Conservation (phyloP, 2,797 vertebrate genomes). For the Mus caroli region DNA sequence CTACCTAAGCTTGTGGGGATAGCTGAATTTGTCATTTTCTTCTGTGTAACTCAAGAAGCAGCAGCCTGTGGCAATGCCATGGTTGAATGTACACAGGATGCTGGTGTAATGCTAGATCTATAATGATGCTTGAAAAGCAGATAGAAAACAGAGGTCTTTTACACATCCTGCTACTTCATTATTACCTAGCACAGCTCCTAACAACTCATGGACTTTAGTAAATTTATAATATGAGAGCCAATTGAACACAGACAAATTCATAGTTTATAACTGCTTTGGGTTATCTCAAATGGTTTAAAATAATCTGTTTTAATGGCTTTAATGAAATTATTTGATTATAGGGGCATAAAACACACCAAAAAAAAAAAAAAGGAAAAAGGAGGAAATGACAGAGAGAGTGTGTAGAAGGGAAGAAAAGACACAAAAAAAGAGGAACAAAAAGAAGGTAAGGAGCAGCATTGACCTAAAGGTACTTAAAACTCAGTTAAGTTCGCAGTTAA, state of each 20-base stretch:
- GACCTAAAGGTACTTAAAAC: neutral
- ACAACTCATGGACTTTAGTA: neutral
- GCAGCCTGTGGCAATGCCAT: neutral
- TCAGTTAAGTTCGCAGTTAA: neutral
- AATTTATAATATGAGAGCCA: constrained; percentile 8
- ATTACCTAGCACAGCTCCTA: neutral
- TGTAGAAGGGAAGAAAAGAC: neutral
- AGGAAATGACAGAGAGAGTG: neutral
- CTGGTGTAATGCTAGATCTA: neutral
- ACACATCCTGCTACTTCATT: neutral
- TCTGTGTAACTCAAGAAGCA: neutral
- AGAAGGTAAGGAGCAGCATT: neutral
- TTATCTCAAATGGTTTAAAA: neutral
- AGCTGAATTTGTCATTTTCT: neutral
- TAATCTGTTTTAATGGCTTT: neutral
- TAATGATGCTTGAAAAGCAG: neutral
- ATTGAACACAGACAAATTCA: neutral
- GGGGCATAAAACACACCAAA: neutral
- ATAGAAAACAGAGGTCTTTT: neutral
- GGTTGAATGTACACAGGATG: neutral
- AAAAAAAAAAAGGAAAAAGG: too few species aligned
- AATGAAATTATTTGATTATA: neutral
- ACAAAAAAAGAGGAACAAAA: too few species aligned
- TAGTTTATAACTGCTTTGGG: neutral
- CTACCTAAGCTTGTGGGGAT: neutral